Base-by-base conservation (phyloP, 2,797 vertebrate species). In the Jordanella pulchra region DNA sequence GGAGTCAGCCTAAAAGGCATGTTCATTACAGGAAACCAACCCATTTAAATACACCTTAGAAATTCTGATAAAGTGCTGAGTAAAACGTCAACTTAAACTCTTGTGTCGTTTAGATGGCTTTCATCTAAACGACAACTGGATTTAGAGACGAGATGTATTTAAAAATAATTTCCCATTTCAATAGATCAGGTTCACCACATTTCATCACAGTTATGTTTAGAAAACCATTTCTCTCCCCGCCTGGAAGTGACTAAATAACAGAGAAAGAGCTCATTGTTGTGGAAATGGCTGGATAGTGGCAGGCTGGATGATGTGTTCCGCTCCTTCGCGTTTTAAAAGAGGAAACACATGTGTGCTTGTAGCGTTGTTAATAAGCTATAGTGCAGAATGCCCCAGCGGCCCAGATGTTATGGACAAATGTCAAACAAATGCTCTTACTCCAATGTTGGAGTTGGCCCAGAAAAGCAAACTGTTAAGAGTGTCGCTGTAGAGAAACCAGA, bases 311-410 rank as follows among this genome's bases (percentile, higher is more conserved):
- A 94, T 94, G 92, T 92, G 91, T 94, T 93, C 88, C 86, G 92
- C 86, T 88, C 87, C 93, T 91, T 81, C 65, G 83, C 50, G 67
- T 79, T 11, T 77, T 95, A 95, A 94, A 95, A 63, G 60, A 83
- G 87, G 93, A 95, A 95, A 95, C 95, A 95, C 93, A 94, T 95
- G 94, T 94, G 90, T 85, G 91, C 84, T 87, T 88, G 90, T 93
- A 92, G 90, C 92, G 84, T 93, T 93, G 93, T 91, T 95, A 94
- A 95, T 93, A 94, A 92, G 92, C 91, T 92, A 89, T 87, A 83
- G 89, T 85, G 87, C 51, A 54, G 88, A 89, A 91, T 93, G 86
- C 92, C 89, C 92, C 85, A 82, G 89, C 89, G 91, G 87, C 93
- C 60, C 93, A 94, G 94, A 95, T 95, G 93, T 94, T 94, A 93